Evolutionary conservation across 1,140 invertebrate species (phyloP), one percentile per base, ranked within the genome.

Genomic region (Lerema accius): DNA sequence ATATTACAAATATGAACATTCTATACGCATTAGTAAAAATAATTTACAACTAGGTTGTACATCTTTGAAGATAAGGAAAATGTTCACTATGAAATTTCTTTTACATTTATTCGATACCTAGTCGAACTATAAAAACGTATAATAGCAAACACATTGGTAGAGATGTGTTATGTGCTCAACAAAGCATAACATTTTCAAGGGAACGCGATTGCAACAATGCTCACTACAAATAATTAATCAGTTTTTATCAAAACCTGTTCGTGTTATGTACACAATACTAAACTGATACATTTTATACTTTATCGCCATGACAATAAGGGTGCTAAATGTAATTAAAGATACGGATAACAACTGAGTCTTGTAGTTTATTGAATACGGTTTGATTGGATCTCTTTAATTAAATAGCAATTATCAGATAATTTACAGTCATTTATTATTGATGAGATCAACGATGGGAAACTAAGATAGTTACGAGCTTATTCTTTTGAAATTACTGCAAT

Each of bases 121-220:
- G n/a, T n/a, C n/a, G n/a, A n/a, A n/a, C n/a, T n/a, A 32, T 7
- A 32, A 32, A 32, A 7, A 32, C 9, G 48, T 23, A 69, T 17
- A 45, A 42, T 43, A 50, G 19, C 19, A 23, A 23, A 3, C 5
- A 3, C 2, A 23, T 23, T 23, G 2, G 5, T 6, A 14, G 0
- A 42, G 16, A 9, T 32, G 1, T 32, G 28, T 32, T 4, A 1
- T 32, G 10, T 3, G 17, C 15, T 23, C 10, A 46, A 46, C 40
- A 46, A 46, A 46, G 10, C 17, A 46, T 23, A 10, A 46, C 15
- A 42, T 46, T n/a, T n/a, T 9, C 40, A 15, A 10, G 14, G 16
- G 16, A 43, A 17, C 40, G 14, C 13, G 39, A 43, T 43, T 23
- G 17, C 9, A 32, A 32, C 28, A 32, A 32, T 23, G 5, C 19